phyloP scores from a whole-genome alignment of 2,797 vertebrate genomes.

The Uromys caudimaculatus region DNA sequence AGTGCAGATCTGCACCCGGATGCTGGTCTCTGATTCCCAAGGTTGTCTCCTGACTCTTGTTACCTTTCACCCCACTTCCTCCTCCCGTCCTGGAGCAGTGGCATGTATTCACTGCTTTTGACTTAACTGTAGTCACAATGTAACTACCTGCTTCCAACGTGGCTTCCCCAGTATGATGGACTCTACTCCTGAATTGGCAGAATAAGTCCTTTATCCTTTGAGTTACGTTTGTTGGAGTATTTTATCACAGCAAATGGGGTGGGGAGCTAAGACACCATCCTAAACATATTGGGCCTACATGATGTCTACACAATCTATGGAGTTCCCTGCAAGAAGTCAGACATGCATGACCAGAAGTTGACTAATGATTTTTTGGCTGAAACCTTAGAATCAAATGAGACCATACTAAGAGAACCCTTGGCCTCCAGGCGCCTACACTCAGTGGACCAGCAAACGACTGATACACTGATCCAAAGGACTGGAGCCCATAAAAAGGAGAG shows the following conservation, averaged over 20 bases:
- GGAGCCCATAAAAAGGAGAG: neutral
- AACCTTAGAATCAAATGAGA: neutral
- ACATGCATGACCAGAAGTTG: neutral
- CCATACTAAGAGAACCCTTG: neutral
- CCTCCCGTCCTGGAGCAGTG: too few relatives aligned
- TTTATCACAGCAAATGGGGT: too few relatives aligned
- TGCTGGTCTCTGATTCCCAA: too few relatives aligned
- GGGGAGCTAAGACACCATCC: too few relatives aligned
- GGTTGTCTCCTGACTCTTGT: too few relatives aligned
- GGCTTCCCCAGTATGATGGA: neutral
- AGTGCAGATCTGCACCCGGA: too few relatives aligned
- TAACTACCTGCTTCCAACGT: neutral
- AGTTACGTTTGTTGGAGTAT: neutral
- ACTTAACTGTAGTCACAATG: neutral
- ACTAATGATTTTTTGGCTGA: constrained; percentile 10
- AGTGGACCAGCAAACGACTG: neutral
- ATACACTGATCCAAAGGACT: neutral
- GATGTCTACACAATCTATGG: neutral
- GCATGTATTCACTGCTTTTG: neutral
- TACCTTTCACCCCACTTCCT: too few relatives aligned
- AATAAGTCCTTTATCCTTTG: neutral
- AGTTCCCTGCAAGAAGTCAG: neutral
- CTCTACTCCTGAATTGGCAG: neutral
- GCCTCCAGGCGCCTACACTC: neutral
- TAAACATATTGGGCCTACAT: too few relatives aligned